Percentiles rank a stretch among this genome's conserved stretches.
These are phyloP conservation scores for Arothron firmamentum DNA, from an alignment of 2,113 vertebrate genomes.

Conservation along the genomic window DNA sequence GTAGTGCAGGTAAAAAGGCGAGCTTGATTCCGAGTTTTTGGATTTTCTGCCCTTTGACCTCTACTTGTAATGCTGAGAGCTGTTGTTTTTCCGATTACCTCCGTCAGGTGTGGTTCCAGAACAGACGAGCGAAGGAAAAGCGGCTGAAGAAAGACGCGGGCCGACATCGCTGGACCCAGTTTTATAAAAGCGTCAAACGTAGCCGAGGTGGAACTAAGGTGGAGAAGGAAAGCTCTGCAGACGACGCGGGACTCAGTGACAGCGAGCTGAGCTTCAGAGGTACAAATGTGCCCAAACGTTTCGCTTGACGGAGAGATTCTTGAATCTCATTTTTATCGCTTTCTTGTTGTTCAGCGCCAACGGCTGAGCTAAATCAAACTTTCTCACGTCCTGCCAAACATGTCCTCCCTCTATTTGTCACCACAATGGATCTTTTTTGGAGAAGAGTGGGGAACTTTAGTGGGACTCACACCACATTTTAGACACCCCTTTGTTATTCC, in stretches of 20 bases:
- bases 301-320: conserved; percentile 7
- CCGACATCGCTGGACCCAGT: conserved; percentile 96
- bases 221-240: conserved; percentile 94
- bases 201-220: conserved; percentile 83
- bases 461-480: conserved; percentile 51
- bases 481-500: conserved; percentile 56
- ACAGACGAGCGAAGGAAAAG: conserved; percentile 95
- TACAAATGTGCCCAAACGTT: conserved; percentile 54
- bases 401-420: conserved; percentile 31
- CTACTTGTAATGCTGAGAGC: not conserved
- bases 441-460: conserved; percentile 41
- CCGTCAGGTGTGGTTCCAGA: conserved; percentile 96
- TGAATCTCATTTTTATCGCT: not conserved
- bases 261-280: conserved; percentile 97
- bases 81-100: not conserved
- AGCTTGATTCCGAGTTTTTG: too few species aligned
- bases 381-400: conserved; percentile 21
- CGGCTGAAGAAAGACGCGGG: conserved; percentile 96
- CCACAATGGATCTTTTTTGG: conserved; percentile 43
- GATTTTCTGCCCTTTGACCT: not conserved
- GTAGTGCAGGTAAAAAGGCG: conserved; percentile 87
- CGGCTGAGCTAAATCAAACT: conserved; percentile 12
- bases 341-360: conserved; percentile 22
- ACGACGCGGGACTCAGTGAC: conserved; percentile 95
- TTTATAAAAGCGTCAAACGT: conserved; percentile 94